phyloP scores from a whole-genome alignment of 2,888 invertebrate species.

The Erpobdella octoculata region DNA sequence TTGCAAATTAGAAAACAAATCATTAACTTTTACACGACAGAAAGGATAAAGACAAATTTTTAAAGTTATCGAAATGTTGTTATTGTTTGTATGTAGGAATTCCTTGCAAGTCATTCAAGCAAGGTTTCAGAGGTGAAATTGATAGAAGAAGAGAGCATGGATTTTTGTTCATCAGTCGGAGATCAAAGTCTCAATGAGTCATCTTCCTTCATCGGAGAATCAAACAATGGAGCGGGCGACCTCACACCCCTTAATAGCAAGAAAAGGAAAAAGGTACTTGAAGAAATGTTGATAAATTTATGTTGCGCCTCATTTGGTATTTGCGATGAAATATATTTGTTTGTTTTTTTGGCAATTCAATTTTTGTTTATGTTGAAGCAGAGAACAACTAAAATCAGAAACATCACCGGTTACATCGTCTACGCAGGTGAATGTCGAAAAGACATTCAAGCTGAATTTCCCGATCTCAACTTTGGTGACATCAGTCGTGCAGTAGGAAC shows the following conservation, averaged over 20 bases:
- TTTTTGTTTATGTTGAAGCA: neutral
- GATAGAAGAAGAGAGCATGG: conserved; percentile 27
- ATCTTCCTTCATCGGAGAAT: conserved; percentile 45
- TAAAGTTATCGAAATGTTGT: too few relatives aligned
- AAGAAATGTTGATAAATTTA: neutral
- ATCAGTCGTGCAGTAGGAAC: conserved; percentile 66
- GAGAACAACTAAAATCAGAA: conserved; percentile 31
- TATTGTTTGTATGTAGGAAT: neutral
- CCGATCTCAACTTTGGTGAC: conserved; percentile 85
- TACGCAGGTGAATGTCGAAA: conserved; percentile 93
- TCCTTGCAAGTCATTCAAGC: neutral
- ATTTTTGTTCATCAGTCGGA: conserved; percentile 27
- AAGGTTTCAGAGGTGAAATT: neutral
- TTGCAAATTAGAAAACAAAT: too few relatives aligned
- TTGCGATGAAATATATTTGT: neutral
- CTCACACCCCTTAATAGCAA: conserved; percentile 66
- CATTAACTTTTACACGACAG: too few relatives aligned
- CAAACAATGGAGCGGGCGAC: conserved; percentile 55
- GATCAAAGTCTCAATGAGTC: conserved; percentile 28
- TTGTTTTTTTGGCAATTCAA: neutral
- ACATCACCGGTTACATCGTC: conserved; percentile 82
- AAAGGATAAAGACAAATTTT: too few relatives aligned
- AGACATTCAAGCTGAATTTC: conserved; percentile 82
- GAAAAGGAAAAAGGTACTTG: conserved; percentile 31
- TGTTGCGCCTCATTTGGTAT: conserved; percentile 19